Base-by-base conservation (phyloP, 2,113 vertebrate genomes). In the Channa maculata region DNA sequence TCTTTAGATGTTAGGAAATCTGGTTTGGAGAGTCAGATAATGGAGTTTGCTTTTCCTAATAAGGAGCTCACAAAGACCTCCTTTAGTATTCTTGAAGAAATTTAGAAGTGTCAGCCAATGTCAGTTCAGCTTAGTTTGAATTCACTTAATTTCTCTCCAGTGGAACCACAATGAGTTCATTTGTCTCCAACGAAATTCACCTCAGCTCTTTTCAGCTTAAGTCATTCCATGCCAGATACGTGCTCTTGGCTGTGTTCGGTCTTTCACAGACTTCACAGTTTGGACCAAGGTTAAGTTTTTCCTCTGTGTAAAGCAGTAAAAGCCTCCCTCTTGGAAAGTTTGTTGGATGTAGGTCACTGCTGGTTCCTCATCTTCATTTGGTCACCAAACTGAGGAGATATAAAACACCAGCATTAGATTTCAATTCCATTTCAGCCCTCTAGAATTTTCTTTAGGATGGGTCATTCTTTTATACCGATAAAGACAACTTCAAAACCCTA, bases 351-450 rank as follows among this genome's bases (percentile, higher is more conserved):
- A 12, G 83, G 38, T 79, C 64, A 0, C 88, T 78, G 72, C 73
- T 57, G 77, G 63, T 69, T 87, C 83, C 43, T 77, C 85, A 74
- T 88, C 86, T 80, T 92, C 83, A n/a, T 38, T 41, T 72, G 74
- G 79, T 90, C 33, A 61, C 39, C 68, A 72, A 82, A 57, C 91
- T 92, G 73, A 53, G 60, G 63, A 48, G n/a, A 86, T 0, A 84
- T 6, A 80, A 83, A 76, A 72, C 10, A 83, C 34, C 76, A 65
- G 3, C 12, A 67, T 81, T n/a, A 77, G 37, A 66, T 50, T 65
- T 68, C 1, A 51, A 2, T 41, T 64, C 12, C 52, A 5, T 62
- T 71, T 71, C 14, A 24, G n/a, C 49, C 11, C 0, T 57, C 8
- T 14, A 8, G 6, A 10, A 41, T 38, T 37, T 54, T 45, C 0